A percentile compares a stretch with the other conserved stretches of the same genome.
phyloP scores from a whole-genome alignment of 2,797 vertebrate genomes.

The Gymnoscopelus braueri region DNA sequence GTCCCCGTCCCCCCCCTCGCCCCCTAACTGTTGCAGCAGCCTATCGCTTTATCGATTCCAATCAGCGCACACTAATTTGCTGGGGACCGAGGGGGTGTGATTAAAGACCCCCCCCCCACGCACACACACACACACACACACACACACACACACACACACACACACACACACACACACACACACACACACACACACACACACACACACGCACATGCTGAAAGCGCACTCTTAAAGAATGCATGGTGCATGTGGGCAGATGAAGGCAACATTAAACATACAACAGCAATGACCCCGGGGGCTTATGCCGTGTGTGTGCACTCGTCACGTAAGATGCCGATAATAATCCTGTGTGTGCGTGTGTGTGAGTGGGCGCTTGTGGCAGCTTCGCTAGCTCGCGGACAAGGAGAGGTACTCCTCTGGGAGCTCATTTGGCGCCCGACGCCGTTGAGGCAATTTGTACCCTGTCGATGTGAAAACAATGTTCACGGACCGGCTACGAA shows the following conservation, averaged over 20 bases:
- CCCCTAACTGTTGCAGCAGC: slow-evolving; percentile 34
- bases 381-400: not conserved
- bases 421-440: slow-evolving; percentile 45
- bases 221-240: too few species aligned
- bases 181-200: not conserved
- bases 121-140: slow-evolving; percentile 34
- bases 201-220: slow-evolving; percentile 15
- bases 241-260: too few species aligned
- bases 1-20: slow-evolving; percentile 11
- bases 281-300: slow-evolving; percentile 20
- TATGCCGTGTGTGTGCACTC: slow-evolving; percentile 11
- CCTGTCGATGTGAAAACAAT: slow-evolving; percentile 41
- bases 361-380: not conserved
- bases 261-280: too few species aligned
- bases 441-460: slow-evolving; percentile 21
- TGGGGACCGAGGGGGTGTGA: slow-evolving; percentile 38
- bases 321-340: slow-evolving; percentile 1
- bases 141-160: slow-evolving; percentile 22
- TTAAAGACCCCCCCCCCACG: slow-evolving; percentile 59
- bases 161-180: not conserved
- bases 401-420: slow-evolving; percentile 28
- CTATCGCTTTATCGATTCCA: slow-evolving; percentile 64
- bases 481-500: not conserved
- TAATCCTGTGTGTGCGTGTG: slow-evolving; percentile 13
- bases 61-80: slow-evolving; percentile 64